Evolutionary conservation across 2,888 invertebrate genomes (phyloP).

Genomic region (Mayetiola destructor): DNA sequence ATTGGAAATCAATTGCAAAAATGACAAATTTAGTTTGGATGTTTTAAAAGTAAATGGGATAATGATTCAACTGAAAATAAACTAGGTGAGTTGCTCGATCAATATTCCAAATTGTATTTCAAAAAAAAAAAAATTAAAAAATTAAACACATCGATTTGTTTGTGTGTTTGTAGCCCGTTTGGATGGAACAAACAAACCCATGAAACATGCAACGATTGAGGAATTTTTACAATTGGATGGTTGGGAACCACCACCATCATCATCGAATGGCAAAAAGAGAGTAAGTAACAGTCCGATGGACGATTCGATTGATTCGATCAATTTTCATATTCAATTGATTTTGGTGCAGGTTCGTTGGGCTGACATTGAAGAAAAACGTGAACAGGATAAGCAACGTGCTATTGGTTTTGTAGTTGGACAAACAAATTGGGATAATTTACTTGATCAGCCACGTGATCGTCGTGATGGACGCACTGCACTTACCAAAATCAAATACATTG

Average conservation of each 20-base stretch:
- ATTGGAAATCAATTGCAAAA: no score
- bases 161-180: conserved; percentile 63
- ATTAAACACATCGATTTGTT: conserved; percentile 30
- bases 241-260: conserved; percentile 44
- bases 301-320: background rate
- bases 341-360: conserved; percentile 84
- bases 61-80: conserved; percentile 63
- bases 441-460: conserved; percentile 62
- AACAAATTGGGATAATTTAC: conserved; percentile 91
- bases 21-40: conserved; percentile 25
- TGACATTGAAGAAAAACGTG: conserved; percentile 83
- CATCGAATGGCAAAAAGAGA: conserved; percentile 70
- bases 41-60: conserved; percentile 69
- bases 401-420: conserved; percentile 95
- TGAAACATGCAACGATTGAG: conserved; percentile 67
- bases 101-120: conserved; percentile 14
- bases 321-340: conserved; percentile 9
- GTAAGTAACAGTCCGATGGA: conserved; percentile 42
- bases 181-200: conserved; percentile 73
- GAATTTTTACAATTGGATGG: conserved; percentile 81
- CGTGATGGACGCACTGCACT: conserved; percentile 71
- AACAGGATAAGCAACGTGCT: conserved; percentile 84
- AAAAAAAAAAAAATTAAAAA: conserved; percentile 10
- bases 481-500: conserved; percentile 84
- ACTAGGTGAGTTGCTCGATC: conserved; percentile 54